phyloP scores from a whole-genome alignment of 2,888 invertebrate genomes.

The Meiosimyza decipiens region DNA sequence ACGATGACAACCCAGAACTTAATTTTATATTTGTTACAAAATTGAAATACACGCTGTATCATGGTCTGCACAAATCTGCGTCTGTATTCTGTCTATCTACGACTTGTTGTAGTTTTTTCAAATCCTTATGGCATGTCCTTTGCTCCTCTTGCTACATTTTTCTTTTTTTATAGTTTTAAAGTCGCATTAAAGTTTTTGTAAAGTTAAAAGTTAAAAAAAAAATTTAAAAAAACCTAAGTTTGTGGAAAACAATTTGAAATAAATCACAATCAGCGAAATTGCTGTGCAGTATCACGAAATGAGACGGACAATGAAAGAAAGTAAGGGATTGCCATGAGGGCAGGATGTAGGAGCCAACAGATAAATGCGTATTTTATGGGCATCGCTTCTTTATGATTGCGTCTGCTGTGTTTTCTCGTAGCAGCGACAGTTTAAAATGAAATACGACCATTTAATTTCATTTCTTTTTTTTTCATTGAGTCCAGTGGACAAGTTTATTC shows the following conservation, averaged over 20 bases:
- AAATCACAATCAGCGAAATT: constrained; percentile 47
- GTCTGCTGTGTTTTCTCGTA: too few relatives aligned
- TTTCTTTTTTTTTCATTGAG: too few relatives aligned
- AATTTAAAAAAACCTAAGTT: background rate
- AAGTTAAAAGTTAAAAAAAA: constrained; percentile 48
- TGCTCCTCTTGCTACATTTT: constrained; percentile 13
- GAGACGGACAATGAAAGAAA: background rate
- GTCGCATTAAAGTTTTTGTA: constrained; percentile 38
- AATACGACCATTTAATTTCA: too few relatives aligned
- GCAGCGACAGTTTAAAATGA: too few relatives aligned
- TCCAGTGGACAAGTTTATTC: too few relatives aligned
- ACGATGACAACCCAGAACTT: constrained; percentile 15
- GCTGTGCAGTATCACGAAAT: background rate
- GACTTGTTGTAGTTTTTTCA: background rate
- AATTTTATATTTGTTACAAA: constrained; percentile 5
- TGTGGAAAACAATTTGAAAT: constrained; percentile 54
- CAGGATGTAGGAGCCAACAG: background rate
- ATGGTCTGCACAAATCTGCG: constrained; percentile 25
- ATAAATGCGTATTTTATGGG: constrained; percentile 22
- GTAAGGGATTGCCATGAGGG: background rate
- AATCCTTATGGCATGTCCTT: constrained; percentile 20
- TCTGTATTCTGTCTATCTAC: background rate
- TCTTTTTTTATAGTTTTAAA: constrained; percentile 42
- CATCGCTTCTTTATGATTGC: background rate
- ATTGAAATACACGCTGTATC: constrained; percentile 16